Evolutionary conservation across 2,888 invertebrate species (phyloP).

Genomic region (Caenorhabditis sp.): DNA sequence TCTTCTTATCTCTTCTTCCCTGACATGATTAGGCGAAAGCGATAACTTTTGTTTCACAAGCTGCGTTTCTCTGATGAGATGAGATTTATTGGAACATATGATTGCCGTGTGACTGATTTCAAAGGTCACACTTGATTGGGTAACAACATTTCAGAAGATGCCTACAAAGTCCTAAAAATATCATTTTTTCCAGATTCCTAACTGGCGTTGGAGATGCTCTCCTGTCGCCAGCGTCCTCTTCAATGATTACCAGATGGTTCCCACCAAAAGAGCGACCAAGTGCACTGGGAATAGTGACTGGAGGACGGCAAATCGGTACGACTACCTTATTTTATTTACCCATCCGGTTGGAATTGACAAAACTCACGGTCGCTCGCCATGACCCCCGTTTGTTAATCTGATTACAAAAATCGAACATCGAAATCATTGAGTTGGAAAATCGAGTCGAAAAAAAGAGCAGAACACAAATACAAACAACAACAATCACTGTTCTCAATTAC

Average conservation of each 20-base stretch:
- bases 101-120: slow-evolving; percentile 22
- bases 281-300: slow-evolving; percentile 77
- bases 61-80: slow-evolving; percentile 3
- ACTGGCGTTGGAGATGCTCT: slow-evolving; percentile 75
- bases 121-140: not conserved
- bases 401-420: slow-evolving; percentile 7
- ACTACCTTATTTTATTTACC: too few species aligned
- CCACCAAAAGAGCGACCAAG: slow-evolving; percentile 78
- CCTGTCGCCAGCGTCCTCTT: slow-evolving; percentile 71
- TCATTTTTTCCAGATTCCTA: slow-evolving; percentile 71
- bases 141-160: too few species aligned
- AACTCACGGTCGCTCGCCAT: slow-evolving; percentile 14
- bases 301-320: slow-evolving; percentile 75
- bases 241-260: slow-evolving; percentile 77
- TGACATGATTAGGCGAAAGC: slow-evolving; percentile 10
- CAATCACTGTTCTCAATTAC: too few species aligned
- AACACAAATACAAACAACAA: slow-evolving; percentile 1
- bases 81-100: slow-evolving; percentile 38
- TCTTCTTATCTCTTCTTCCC: slow-evolving; percentile 3
- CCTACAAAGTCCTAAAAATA: too few species aligned
- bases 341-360: not conserved
- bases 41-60: slow-evolving; percentile 22
- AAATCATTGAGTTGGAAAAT: slow-evolving; percentile 36
- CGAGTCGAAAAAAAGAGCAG: not conserved
- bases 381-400: slow-evolving; percentile 10